Base-by-base conservation (phyloP, 2,113 vertebrate species). In the Galemys pyrenaicus region DNA sequence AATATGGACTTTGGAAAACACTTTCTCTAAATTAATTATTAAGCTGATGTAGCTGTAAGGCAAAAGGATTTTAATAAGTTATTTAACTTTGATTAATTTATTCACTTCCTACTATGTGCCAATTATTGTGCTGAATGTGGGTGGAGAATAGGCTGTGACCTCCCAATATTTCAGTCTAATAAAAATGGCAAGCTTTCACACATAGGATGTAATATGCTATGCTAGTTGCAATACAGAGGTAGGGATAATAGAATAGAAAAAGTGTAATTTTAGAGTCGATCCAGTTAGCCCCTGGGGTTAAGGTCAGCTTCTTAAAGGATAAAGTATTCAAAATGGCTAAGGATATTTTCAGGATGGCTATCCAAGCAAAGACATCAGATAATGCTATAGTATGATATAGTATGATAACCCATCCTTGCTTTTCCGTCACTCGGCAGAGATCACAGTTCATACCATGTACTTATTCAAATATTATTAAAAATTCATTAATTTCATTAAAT, bases 401-500 rank as follows among this genome's bases (percentile, higher is more conserved):
- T 49, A 54, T 79, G 60, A 12, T 6, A 51, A 30, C 37, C 54
- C 9, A 41, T n/a, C 8, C 73, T 91, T 84, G 11, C 60, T 67
- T 77, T 87, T 91, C 9, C 20, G 71, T 67, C 26, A 70, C 35
- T 32, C 68, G 16, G 3, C 13, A 86, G 44, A 91, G 3, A 74
- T 62, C 2, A 0, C 9, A 62, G 12, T 3, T 88, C 32, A 35
- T 56, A 67, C 24, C 32, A 16, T 30, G 30, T 65, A 71, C 13
- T 68, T 32, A 85, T 74, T 83, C 78, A 64, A 70, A 70, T 79
- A 64, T 49, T 62, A 77, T 67, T 67, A 13, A 75, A 83, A 84
- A 54, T 44, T 44, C 10, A 68, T 60, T 82, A 58, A 37, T 91
- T 94, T 93, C 16, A 84, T 60, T 89, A 94, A 96, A 67, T 62